These are phyloP conservation scores for Geopemphigus sp. DNA, from an alignment of 1,140 invertebrate genomes.

Conservation along the genomic window DNA sequence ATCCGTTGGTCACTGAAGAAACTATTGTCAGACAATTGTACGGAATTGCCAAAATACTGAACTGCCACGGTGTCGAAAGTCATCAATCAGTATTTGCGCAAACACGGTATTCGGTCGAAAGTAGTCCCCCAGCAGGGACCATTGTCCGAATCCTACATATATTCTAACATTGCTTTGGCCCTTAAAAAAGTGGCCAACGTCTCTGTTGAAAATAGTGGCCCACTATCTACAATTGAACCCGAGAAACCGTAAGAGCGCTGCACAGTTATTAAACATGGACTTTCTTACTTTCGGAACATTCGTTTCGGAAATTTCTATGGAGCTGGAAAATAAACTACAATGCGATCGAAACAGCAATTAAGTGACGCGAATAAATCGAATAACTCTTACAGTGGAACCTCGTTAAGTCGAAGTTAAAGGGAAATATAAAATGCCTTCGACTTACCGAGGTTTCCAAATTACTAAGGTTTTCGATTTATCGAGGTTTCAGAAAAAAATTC, in stretches of 20 bases:
- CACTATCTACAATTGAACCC: conserved; percentile 19
- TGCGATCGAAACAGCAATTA: not conserved
- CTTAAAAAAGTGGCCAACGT: not conserved
- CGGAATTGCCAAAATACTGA: not conserved
- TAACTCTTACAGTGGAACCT: not conserved
- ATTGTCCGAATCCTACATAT: not conserved
- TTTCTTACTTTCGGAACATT: conserved; percentile 1
- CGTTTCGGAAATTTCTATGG: not conserved
- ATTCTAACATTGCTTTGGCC: not conserved
- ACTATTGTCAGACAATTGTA: not conserved
- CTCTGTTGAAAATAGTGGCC: not conserved
- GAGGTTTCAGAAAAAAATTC: too few relatives aligned
- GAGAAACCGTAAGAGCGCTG: not conserved
- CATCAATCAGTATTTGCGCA: not conserved
- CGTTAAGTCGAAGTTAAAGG: too few relatives aligned
- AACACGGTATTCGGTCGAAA: not conserved
- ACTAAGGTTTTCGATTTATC: too few relatives aligned
- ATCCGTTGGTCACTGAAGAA: not conserved
- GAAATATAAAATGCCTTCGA: too few relatives aligned
- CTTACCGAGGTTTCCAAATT: too few relatives aligned
- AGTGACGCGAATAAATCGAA: not conserved
- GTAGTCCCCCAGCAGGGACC: not conserved
- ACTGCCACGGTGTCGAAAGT: not conserved
- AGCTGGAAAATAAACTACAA: not conserved
- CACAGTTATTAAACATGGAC: not conserved